Percentiles rank a stretch among this genome's conserved stretches.
Evolutionary conservation across 2,888 invertebrate genomes (phyloP).

Genomic region (Plagodis dolabraria): DNA sequence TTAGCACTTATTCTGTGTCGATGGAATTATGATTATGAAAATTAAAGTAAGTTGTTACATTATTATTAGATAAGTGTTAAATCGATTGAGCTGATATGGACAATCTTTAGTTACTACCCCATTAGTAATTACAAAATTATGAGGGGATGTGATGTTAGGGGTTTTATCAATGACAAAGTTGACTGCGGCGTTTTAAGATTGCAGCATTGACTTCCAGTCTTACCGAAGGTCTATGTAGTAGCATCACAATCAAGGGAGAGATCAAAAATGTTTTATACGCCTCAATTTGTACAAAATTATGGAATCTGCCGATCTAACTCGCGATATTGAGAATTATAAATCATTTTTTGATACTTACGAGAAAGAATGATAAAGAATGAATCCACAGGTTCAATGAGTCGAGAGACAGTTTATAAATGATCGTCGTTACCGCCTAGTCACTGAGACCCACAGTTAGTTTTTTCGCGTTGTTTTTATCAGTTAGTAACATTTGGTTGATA

Average conservation of each 20-base stretch:
- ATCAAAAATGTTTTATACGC: slow-evolving; percentile 71
- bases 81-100: slow-evolving; percentile 71
- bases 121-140: slow-evolving; percentile 79
- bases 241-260: slow-evolving; percentile 62
- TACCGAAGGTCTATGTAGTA: slow-evolving; percentile 53
- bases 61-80: slow-evolving; percentile 85
- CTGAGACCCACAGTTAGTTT: slow-evolving; percentile 78
- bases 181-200: slow-evolving; percentile 74
- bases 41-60: slow-evolving; percentile 84
- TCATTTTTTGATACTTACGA: slow-evolving; percentile 57
- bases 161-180: slow-evolving; percentile 85
- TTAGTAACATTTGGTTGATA: slow-evolving; percentile 79
- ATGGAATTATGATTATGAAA: slow-evolving; percentile 82
- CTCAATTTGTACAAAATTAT: slow-evolving; percentile 57
- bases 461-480: slow-evolving; percentile 70
- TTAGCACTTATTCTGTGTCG: slow-evolving; percentile 85
- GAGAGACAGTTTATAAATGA: slow-evolving; percentile 55
- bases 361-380: slow-evolving; percentile 41
- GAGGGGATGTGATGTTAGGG: slow-evolving; percentile 82
- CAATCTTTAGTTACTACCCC: slow-evolving; percentile 84
- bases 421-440: slow-evolving; percentile 82
- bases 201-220: slow-evolving; percentile 57
- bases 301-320: slow-evolving; percentile 52
- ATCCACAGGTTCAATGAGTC: slow-evolving; percentile 53
- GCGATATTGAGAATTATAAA: slow-evolving; percentile 70